phyloP scores from a whole-genome alignment of 2,888 invertebrate genomes.

The Linnaemya tessellans region DNA sequence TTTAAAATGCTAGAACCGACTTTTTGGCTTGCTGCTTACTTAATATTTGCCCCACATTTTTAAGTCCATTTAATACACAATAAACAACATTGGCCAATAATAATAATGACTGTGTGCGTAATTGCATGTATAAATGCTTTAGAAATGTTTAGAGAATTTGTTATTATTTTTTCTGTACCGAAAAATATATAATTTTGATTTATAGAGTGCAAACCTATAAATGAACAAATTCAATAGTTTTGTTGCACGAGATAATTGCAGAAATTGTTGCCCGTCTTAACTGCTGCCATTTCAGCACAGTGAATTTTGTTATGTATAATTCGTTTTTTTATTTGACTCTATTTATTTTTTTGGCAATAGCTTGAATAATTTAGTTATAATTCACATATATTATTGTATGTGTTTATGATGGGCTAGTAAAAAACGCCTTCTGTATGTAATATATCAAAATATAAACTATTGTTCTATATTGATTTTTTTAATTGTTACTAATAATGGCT shows the following conservation, averaged over 20 bases:
- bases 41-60: constrained; percentile 45
- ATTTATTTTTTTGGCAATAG: constrained; percentile 46
- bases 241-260: constrained; percentile 53
- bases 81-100: neutral
- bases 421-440: constrained; percentile 25
- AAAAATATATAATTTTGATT: constrained; percentile 62
- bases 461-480: constrained; percentile 28
- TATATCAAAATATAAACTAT: constrained; percentile 2
- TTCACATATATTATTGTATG: constrained; percentile 48
- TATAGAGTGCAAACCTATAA: constrained; percentile 55
- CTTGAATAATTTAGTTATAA: constrained; percentile 51
- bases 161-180: constrained; percentile 9
- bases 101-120: neutral
- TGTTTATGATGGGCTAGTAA: constrained; percentile 49
- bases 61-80: constrained; percentile 2
- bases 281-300: constrained; percentile 1
- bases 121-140: constrained; percentile 20
- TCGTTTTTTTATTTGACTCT: neutral
- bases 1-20: neutral
- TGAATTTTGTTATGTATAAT: neutral
- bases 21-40: neutral
- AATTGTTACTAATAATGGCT: constrained; percentile 21
- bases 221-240: constrained; percentile 52
- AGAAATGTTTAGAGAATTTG: constrained; percentile 34
- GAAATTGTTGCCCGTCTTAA: constrained; percentile 36